Conservation (phyloP, 1,140 invertebrate species). For the Drosophila biarmipes region DNA sequence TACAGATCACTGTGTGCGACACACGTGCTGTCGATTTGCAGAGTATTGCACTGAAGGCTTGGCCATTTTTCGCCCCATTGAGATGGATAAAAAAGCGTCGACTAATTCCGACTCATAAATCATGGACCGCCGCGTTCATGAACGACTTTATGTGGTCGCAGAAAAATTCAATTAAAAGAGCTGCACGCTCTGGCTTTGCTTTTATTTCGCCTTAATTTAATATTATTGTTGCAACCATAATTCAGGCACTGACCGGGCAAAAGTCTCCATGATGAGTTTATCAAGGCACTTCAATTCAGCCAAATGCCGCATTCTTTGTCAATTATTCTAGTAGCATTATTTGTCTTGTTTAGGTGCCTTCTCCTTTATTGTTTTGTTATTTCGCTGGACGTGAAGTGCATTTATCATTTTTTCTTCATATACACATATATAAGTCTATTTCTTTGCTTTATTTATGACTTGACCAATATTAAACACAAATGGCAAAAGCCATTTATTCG, state of each 20-base stretch:
- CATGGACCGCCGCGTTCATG: conserved; percentile 42
- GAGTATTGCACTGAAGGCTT: conserved; percentile 39
- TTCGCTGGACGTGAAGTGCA: conserved; percentile 47
- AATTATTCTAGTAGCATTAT: conserved; percentile 51
- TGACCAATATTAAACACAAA: conserved; percentile 44
- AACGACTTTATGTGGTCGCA: conserved; percentile 38
- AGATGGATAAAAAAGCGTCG: conserved; percentile 16
- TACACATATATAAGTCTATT: conserved; percentile 35
- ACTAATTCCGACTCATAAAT: conserved; percentile 68
- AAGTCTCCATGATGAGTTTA: conserved; percentile 56
- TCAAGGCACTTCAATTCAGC: conserved; percentile 75
- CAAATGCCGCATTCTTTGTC: conserved; percentile 70
- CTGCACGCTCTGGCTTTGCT: conserved; percentile 43
- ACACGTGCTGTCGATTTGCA: conserved; percentile 47
- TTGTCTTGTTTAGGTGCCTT: conserved; percentile 22
- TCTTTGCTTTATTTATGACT: conserved; percentile 76
- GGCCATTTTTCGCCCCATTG: background rate
- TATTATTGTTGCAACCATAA: conserved; percentile 69
- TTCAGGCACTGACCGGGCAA: conserved; percentile 66
- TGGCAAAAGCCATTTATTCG: conserved; percentile 2
- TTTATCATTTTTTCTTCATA: conserved; percentile 48
- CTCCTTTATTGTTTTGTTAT: conserved; percentile 50
- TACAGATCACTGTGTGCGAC: conserved; percentile 25
- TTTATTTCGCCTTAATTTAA: conserved; percentile 70
- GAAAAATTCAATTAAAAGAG: conserved; percentile 57